These are phyloP conservation scores for Anagrus nilaparvatae DNA, from an alignment of 1,140 invertebrate genomes.

Conservation along the genomic window DNA sequence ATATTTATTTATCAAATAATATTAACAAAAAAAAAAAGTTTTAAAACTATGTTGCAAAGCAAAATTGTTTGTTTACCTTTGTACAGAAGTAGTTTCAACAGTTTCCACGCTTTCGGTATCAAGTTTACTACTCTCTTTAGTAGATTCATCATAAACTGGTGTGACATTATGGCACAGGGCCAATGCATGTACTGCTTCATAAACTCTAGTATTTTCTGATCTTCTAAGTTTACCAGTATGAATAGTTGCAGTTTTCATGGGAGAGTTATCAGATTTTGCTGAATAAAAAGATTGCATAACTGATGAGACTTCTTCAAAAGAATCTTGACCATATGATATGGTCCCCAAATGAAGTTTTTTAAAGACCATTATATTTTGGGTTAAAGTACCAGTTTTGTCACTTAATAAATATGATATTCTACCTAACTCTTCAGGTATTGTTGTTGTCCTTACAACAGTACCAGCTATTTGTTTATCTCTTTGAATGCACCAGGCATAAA, in stretches of 20 bases:
- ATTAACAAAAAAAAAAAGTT: conserved; percentile 15
- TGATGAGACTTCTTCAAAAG: conserved; percentile 66
- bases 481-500: conserved; percentile 95
- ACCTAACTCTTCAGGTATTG: conserved; percentile 97
- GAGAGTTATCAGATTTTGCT: conserved; percentile 23
- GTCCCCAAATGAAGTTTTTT: conserved; percentile 89
- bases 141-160: conserved; percentile 74
- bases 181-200: conserved; percentile 86
- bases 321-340: conserved; percentile 75
- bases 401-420: conserved; percentile 90
- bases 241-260: conserved; percentile 25
- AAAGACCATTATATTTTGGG: conserved; percentile 98
- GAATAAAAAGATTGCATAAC: conserved; percentile 40
- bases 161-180: conserved; percentile 99
- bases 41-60: not conserved
- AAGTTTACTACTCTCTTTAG: conserved; percentile 17
- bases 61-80: conserved; percentile 25
- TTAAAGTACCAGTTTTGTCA: conserved; percentile 98
- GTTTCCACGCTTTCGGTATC: conserved; percentile 36
- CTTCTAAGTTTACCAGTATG: conserved; percentile 46
- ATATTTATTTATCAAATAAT: conserved; percentile 5
- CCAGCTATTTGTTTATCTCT: conserved; percentile 85
- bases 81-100: conserved; percentile 35
- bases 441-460: conserved; percentile 95
- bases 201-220: conserved; percentile 68